Evolutionary conservation across 2,797 vertebrate species (phyloP), one percentile per base, ranked within the genome.

Genomic region (Hyperoplus lanceolatus): DNA sequence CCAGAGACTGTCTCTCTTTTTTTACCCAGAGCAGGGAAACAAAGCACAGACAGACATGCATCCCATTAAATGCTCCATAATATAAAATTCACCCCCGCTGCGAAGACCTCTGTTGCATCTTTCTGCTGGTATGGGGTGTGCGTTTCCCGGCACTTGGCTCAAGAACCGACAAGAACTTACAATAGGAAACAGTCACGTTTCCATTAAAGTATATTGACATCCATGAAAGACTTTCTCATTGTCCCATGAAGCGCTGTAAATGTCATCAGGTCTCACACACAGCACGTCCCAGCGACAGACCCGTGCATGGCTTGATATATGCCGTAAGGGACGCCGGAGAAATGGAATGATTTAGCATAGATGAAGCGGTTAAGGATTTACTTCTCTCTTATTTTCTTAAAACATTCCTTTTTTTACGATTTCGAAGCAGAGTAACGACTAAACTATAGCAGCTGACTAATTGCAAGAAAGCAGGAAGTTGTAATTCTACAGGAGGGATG

Each of bases 61-160:
- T 86, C 54, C 43, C 80, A 76, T 87, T 83, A 85, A 84, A 81
- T 72, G 53, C 82, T 78, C 75, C 77, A 64, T 64, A 53, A 78
- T 75, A 72, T 73, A 80, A 87, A 82, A 75, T 55, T 55, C 50
- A 29, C 42, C 84, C 29, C 84, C 36, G 60, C 79, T 78, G 90
- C 58, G 83, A 81, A 51, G 74, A 65, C 61, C 51, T 73, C 15
- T 70, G 59, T 77, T 80, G 71, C 77, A 84, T 84, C 77, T 85
- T 29, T 84, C 62, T 81, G 73, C 68, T 58, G 3, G 53, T 63
- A 59, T 63, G 77, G 54, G 5, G 6, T 70, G 6, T 70, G 43
- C 1, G 7, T 77, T 83, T 83, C 79, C 77, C 18, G 10, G 57
- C 77, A 85, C 3, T 56, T 42, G 53, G 56, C 56, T 69, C 65